phyloP scores from a whole-genome alignment of 2,113 vertebrate species.

The Dipodomys spectabilis region DNA sequence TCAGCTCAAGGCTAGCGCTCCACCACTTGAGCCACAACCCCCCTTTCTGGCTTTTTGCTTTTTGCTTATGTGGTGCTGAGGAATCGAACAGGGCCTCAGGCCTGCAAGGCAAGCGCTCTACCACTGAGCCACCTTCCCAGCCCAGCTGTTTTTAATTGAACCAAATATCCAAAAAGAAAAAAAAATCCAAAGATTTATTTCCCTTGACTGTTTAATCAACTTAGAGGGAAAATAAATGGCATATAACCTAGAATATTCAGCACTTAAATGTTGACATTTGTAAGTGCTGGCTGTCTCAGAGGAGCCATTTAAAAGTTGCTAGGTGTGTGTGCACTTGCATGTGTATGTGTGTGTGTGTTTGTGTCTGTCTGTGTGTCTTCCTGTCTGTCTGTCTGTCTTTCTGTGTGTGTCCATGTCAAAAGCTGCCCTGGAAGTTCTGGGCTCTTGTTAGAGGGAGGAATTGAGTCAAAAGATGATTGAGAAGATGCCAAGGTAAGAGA shows the following conservation, averaged over 20 bases:
- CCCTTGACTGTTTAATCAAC: neutral
- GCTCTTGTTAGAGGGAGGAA: neutral
- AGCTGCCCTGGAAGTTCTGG: neutral
- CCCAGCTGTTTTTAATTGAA: no score
- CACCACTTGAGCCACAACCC: no score
- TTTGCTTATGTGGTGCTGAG: no score
- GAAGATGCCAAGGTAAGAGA: neutral
- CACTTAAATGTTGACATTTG: constrained; percentile 34
- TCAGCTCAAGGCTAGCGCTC: no score
- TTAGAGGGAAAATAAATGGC: constrained; percentile 55
- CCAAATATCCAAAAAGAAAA: no score
- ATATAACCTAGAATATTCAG: constrained; percentile 43
- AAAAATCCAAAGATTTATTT: no score
- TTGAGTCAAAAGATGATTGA: neutral
- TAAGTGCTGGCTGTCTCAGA: neutral
- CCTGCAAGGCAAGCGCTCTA: no score
- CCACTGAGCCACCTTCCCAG: no score
- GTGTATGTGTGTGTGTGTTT: neutral
- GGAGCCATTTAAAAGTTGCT: neutral
- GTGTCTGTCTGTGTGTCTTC: neutral
- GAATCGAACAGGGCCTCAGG: no score
- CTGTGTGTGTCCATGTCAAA: neutral
- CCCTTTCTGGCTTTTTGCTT: no score
- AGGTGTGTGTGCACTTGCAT: neutral
- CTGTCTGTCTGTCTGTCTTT: neutral